Evolutionary conservation across 2,113 vertebrate species (phyloP).

Genomic region (Diadophis punctatus): DNA sequence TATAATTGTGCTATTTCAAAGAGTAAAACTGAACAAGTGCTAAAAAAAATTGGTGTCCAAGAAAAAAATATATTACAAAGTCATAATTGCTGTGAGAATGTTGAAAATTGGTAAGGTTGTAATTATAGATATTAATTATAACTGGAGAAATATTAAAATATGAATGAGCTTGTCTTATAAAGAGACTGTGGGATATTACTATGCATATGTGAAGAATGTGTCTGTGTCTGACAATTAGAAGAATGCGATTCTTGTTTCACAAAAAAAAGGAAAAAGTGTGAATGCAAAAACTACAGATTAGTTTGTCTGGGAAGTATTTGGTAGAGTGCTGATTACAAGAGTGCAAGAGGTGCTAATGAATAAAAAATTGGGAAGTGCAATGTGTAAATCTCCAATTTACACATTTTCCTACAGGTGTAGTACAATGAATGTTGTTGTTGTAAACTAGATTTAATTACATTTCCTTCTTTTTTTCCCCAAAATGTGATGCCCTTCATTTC

Average conservation of each 20-base stretch:
- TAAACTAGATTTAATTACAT: background rate
- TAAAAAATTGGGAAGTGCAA: background rate
- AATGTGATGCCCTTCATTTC: background rate
- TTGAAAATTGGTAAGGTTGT: background rate
- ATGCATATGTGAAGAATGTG: background rate
- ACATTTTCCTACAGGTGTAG: background rate
- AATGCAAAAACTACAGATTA: background rate
- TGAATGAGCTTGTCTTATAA: background rate
- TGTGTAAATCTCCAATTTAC: background rate
- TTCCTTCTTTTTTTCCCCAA: background rate
- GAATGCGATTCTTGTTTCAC: background rate
- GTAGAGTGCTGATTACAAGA: background rate
- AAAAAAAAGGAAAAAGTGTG: background rate
- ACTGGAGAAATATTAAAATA: background rate
- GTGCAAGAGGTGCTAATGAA: background rate
- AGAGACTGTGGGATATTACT: background rate
- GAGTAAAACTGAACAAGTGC: background rate
- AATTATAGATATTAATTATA: background rate
- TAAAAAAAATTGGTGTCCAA: background rate
- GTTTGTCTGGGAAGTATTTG: background rate
- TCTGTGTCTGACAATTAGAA: background rate
- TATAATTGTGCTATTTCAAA: background rate
- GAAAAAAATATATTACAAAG: background rate
- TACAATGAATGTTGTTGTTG: background rate
- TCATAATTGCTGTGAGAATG: background rate